Conservation (phyloP, 2,888 invertebrate genomes). For the Xestia xanthographa region DNA sequence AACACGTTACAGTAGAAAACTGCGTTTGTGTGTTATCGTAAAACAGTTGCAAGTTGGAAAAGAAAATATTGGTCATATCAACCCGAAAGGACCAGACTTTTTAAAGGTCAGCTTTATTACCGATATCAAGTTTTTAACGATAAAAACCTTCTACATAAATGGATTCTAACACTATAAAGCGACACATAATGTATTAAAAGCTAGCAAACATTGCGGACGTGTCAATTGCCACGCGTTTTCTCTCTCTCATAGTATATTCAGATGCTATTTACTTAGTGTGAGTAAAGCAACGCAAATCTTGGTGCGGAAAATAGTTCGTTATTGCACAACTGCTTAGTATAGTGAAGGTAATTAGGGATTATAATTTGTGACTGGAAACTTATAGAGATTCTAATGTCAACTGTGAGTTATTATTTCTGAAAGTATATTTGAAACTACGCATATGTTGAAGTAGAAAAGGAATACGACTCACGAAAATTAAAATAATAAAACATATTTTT, state of each 20-base stretch:
- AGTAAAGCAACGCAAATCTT: conserved; percentile 1
- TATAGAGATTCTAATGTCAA: conserved; percentile 49
- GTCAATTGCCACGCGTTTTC: conserved; percentile 41
- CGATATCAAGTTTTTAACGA: neutral
- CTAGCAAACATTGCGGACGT: conserved; percentile 35
- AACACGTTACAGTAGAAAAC: conserved; percentile 51
- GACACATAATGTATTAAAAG: conserved; percentile 9
- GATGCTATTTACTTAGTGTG: conserved; percentile 15
- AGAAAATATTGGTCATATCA: neutral
- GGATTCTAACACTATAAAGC: neutral
- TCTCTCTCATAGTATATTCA: conserved; percentile 24
- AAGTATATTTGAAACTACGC: neutral
- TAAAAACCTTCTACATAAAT: neutral
- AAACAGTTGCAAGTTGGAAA: neutral
- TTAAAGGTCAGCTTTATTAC: neutral
- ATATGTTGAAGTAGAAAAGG: neutral
- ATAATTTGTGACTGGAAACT: conserved; percentile 38
- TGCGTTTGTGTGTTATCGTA: conserved; percentile 20
- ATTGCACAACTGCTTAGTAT: conserved; percentile 15
- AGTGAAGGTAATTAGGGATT: conserved; percentile 56
- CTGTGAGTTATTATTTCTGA: neutral
- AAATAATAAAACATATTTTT: conserved; percentile 6
- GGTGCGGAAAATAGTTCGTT: conserved; percentile 9
- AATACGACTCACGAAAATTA: neutral
- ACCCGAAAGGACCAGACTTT: neutral